Evolutionary conservation across 2,888 invertebrate species (phyloP).

Genomic region (Zaprionus lineosus): DNA sequence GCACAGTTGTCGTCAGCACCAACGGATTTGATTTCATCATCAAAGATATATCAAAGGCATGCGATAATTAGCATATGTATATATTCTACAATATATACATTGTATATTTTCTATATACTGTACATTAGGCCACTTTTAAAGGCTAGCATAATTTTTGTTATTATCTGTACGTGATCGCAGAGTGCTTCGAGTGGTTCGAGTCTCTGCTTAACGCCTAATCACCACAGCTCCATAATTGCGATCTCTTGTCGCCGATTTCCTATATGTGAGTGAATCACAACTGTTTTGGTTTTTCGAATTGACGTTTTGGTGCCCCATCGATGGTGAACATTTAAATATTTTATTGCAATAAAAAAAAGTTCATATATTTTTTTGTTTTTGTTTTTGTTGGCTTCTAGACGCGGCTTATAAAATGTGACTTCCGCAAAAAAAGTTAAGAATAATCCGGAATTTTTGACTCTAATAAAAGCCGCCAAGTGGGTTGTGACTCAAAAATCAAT

Average conservation of each 20-base stretch:
- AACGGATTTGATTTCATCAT: no score
- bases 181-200: no score
- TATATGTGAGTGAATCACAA: slow-evolving; percentile 50
- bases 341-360: no score
- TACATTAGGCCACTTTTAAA: slow-evolving; percentile 32
- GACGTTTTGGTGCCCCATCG: slow-evolving; percentile 11
- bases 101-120: no score
- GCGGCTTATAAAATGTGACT: slow-evolving; percentile 22
- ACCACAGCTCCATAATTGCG: slow-evolving; percentile 41
- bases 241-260: slow-evolving; percentile 48
- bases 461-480: background rate
- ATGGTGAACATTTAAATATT: slow-evolving; percentile 14
- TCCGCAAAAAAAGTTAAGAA: slow-evolving; percentile 51
- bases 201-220: slow-evolving; percentile 37
- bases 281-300: slow-evolving; percentile 7
- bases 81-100: slow-evolving; percentile 2
- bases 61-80: slow-evolving; percentile 14
- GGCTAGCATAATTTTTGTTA: slow-evolving; percentile 68
- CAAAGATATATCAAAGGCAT: slow-evolving; percentile 21
- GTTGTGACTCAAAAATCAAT: no score
- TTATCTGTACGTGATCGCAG: slow-evolving; percentile 60
- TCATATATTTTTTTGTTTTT: background rate
- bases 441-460: background rate
- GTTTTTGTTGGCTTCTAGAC: background rate
- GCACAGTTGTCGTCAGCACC: slow-evolving; percentile 1